Base-by-base conservation (phyloP, 2,113 vertebrate species). In the Trinectes maculatus region DNA sequence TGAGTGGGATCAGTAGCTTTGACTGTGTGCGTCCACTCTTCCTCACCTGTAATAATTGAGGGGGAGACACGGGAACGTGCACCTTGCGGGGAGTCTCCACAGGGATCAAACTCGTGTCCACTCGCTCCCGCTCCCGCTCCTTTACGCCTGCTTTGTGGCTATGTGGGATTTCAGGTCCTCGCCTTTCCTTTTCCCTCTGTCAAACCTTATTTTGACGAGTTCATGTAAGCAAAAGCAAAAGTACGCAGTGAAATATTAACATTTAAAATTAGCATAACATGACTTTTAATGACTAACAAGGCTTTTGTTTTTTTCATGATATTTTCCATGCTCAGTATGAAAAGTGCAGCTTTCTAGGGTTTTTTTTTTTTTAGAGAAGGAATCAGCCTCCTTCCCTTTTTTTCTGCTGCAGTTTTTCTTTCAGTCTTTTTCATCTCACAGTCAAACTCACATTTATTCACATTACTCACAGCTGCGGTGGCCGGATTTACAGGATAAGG, bases 11-110 rank as follows among this genome's bases (percentile, higher is more conserved):
- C 72, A 69, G 60, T 73, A 8, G 11, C 7, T 69, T 79, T 54
- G 58, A 62, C 69, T 74, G 36, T 0, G 19, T 31, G 26, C 58
- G 15, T 71, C 22, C 57, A 1, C 53, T 42, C 52, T 40, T 62
- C 53, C 52, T 80, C 81, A 78, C 81, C 83, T 85, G 40, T 74
- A 71, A 79, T 63, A 39, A 80, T 72, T 3, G 16, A 43, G 74
- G 52, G 54, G 61, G 69, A 65, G 53, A 42, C 47, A 29, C 31
- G 8, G 60, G 51, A 48, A 52, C 34, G 57, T 37, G 56, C 63
- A 31, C 47, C 52, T 31, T 6, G 1, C 0, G 39, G 62, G 39
- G 10, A 21, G 43, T 77, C 74, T 75, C 63, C 0, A 12, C 49
- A 62, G 79, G n/a, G 37, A 67, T 56, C 57, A 10, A 46, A 42